phyloP scores from a whole-genome alignment of 1,140 invertebrate genomes.

The Pantala flavescens region DNA sequence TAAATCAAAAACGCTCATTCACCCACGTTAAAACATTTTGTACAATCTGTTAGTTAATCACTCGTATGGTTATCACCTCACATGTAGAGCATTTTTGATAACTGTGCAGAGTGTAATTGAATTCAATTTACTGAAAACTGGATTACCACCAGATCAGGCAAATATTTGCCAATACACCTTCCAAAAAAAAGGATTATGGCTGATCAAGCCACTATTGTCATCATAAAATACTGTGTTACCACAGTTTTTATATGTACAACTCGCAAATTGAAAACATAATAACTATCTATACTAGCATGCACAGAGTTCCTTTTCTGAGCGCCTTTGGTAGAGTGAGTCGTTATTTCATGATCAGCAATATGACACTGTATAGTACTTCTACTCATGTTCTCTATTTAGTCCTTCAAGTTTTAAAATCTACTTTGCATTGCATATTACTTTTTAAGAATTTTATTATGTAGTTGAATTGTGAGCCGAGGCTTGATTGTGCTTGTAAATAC shows the following conservation, averaged over 20 bases:
- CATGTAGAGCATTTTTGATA: neutral
- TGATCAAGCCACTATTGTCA: neutral
- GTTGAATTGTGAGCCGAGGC: neutral
- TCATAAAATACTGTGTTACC: neutral
- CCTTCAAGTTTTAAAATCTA: neutral
- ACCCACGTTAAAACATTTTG: neutral
- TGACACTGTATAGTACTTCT: neutral
- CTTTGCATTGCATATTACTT: neutral
- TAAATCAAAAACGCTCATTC: conserved; percentile 10
- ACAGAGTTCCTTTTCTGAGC: neutral
- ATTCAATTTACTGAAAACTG: neutral
- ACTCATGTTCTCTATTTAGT: no score
- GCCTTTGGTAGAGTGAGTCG: neutral
- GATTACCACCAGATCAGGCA: neutral
- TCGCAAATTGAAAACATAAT: neutral
- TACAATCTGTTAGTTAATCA: neutral
- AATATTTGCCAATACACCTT: neutral
- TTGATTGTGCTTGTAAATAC: neutral
- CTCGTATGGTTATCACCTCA: neutral
- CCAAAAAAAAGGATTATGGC: neutral
- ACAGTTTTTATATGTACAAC: neutral
- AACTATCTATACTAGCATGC: neutral
- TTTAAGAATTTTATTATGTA: neutral
- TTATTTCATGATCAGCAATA: neutral
- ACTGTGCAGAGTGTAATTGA: neutral